Evolutionary conservation across 2,888 invertebrate genomes (phyloP), one percentile per base, ranked within the genome.

Genomic region (Drosophila nr. fundita): DNA sequence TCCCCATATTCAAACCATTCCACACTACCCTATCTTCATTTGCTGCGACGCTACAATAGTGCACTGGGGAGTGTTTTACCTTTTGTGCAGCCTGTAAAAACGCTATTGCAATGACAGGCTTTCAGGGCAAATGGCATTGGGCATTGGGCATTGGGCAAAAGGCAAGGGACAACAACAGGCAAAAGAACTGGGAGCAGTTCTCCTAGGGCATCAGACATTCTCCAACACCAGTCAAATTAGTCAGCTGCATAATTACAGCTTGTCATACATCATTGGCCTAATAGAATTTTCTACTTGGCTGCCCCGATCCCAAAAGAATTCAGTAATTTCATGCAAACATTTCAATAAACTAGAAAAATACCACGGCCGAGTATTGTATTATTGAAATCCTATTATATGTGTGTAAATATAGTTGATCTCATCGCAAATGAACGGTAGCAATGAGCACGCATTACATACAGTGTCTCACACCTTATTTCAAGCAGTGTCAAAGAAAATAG

Each of bases 41-140:
- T 32, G 36, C 34, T 29, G 42, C 42, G 64, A 40, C 73, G 68
- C 54, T 36, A 75, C 79, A 87, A 85, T 85, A 87, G 86, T 85
- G 81, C 84, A 87, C 83, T 75, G 61, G 84, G 84, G 84, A 87
- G 83, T 85, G 81, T 80, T 84, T 86, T 77, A 70, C 65, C 53
- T 69, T 45, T 74, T 78, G 60, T 77, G 78, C 76, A 73, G 62
- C 58, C 69, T 58, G 36, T 54, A 49, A 75, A 59, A 53, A 63
- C 29, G 63, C 65, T 52, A 67, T 66, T 76, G 71, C 62, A 76
- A 13, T 38, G 40, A 32, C 50, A 40, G 36, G 48, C 36, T 49
- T 61, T 24, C 11, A 36, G 29, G 18, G 18, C 11, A 36, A 36
- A 18, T 6, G 11, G 54, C 54, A 24, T 4, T 2, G 61, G 18